Evolutionary conservation across 2,113 vertebrate species (phyloP), one percentile per base, ranked within the genome.

Genomic region (Colistium nudipinnis): DNA sequence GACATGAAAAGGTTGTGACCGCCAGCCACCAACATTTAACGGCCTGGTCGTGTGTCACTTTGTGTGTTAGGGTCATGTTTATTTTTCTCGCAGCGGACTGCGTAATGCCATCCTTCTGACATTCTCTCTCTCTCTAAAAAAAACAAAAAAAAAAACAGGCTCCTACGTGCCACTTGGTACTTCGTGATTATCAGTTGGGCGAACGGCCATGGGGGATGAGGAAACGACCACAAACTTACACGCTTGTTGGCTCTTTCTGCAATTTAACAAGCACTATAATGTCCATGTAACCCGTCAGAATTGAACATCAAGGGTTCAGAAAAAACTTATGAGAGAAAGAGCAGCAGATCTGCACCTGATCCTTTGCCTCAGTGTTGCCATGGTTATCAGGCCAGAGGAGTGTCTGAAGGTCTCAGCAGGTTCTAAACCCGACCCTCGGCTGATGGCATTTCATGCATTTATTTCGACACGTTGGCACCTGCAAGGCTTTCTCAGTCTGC

Each of bases 1-100:
- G 61, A 73, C 73, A 67, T 79, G 70, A 80, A 82, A 70, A 77
- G 73, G 77, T 78, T 82, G 81, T 73, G 78, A 70, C 68, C 55
- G 71, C 73, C 65, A 54, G 52, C 59, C 71, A 82, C 48, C 70
- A 53, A 38, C 44, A 84, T 70, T 80, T 82, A 72, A 81, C 55
- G 25, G 69, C 63, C 54, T 68, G 14, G 51, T 63, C 62, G 76
- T 78, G 64, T 67, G 59, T 45, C 30, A 47, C 52, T 25, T 17
- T 19, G 31, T 65, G 38, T 57, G 14, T 57, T 36, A 20, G 55
- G 47, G 28, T 39, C 20, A 6, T 24, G 66, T 36, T 14, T 52
- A 44, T 61, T 75, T 59, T 17, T 28, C 13, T 61, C 38, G 38
- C 28, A 70, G 48, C 33, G 35, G 61, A 53, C 36, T 31, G 12